phyloP scores from a whole-genome alignment of 2,113 vertebrate species.

The Pteronura brasiliensis region DNA sequence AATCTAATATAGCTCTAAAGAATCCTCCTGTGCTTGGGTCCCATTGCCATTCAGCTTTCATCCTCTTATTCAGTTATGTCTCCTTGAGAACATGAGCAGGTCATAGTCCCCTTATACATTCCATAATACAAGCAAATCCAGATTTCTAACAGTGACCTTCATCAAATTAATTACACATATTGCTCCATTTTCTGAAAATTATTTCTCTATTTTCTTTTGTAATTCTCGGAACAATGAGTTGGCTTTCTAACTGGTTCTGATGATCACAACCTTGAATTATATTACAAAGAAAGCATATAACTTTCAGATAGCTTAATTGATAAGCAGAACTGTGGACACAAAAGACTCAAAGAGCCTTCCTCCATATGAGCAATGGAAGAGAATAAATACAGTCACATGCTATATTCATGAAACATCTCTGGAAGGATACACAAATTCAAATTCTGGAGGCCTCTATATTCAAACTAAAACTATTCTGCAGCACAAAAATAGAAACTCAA shows the following conservation, averaged over 20 bases:
- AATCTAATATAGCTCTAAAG: not conserved
- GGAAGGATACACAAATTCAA: not conserved
- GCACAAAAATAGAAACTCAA: not conserved
- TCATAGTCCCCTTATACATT: not conserved
- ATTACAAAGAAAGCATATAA: not conserved
- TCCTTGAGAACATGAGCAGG: not conserved
- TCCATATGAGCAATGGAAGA: not conserved
- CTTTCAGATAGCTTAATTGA: not conserved
- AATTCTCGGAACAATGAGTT: not conserved
- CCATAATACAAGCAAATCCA: not conserved
- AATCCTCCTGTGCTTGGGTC: not conserved
- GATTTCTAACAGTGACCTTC: not conserved
- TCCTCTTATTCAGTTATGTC: not conserved
- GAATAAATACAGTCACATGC: not conserved
- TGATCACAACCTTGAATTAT: not conserved
- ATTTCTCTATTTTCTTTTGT: not conserved
- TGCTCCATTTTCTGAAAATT: not conserved
- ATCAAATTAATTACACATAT: not conserved
- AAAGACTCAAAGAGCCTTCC: not conserved
- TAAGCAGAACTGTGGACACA: not conserved
- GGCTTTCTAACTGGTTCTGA: not conserved
- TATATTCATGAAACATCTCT: not conserved
- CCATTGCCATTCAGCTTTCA: not conserved
- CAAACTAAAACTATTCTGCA: not conserved
- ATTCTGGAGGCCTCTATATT: not conserved